phyloP scores from a whole-genome alignment of 2,113 vertebrate genomes.

The Tragelaphus buxtoni region DNA sequence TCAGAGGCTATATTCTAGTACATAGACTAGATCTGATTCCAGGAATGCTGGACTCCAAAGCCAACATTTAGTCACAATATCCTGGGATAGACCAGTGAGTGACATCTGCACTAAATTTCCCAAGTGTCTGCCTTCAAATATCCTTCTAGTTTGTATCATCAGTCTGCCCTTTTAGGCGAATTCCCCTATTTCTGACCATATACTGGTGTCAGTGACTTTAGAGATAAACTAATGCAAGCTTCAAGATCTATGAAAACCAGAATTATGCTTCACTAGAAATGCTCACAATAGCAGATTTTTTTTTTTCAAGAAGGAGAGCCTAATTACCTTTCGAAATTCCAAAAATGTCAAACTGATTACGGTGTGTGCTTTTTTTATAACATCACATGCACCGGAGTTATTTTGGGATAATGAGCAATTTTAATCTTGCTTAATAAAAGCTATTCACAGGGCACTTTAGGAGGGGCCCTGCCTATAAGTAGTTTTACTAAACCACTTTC shows the following conservation, averaged over 20 bases:
- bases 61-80: background rate
- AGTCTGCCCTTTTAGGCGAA: constrained; percentile 14
- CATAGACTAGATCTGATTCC: background rate
- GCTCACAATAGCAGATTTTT: constrained; percentile 73
- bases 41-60: background rate
- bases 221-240: background rate
- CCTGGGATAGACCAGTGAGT: background rate
- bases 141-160: background rate
- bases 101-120: background rate
- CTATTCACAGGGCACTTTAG: constrained; percentile 78
- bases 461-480: constrained; percentile 79
- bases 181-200: background rate
- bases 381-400: constrained; percentile 76
- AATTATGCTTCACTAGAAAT: constrained; percentile 62
- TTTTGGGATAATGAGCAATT: constrained; percentile 83
- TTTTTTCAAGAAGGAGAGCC: constrained; percentile 66
- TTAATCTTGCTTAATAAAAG: constrained; percentile 82
- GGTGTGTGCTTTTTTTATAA: constrained; percentile 79
- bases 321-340: constrained; percentile 80
- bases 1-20: background rate
- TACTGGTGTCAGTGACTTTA: background rate
- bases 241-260: constrained; percentile 34
- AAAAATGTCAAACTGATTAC: constrained; percentile 78
- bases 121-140: background rate
- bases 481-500: constrained; percentile 77